Conservation (phyloP, 2,888 invertebrate genomes). For the Ceriagrion tenellum region DNA sequence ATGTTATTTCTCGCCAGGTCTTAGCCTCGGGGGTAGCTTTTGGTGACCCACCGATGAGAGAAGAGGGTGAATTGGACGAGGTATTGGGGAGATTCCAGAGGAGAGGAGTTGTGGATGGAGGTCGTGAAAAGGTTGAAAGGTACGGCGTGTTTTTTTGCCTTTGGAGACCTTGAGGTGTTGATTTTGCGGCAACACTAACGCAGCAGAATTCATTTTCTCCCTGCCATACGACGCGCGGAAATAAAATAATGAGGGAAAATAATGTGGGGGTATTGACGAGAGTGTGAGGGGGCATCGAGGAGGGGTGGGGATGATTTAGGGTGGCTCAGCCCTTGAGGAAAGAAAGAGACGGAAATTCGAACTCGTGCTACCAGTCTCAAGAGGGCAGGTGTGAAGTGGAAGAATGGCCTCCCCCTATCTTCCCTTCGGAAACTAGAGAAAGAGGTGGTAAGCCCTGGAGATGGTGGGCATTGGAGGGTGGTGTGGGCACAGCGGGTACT, state of each 20-base stretch:
- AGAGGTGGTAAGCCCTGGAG: too few species aligned
- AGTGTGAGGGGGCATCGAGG: not conserved
- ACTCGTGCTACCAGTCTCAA: not conserved
- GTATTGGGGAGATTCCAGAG: not conserved
- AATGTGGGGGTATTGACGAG: not conserved
- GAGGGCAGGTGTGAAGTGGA: constrained; percentile 45
- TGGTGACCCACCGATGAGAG: not conserved
- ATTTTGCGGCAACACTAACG: not conserved
- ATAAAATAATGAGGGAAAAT: not conserved
- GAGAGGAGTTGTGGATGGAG: not conserved
- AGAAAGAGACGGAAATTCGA: not conserved
- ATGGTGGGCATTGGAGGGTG: too few species aligned
- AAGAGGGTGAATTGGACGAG: not conserved
- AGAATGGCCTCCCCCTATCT: not conserved
- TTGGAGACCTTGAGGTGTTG: constrained; percentile 3
- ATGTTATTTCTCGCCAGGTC: not conserved
- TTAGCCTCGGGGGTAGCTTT: not conserved
- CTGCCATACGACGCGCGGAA: not conserved
- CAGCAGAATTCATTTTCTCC: not conserved
- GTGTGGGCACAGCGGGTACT: not conserved
- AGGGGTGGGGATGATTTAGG: not conserved
- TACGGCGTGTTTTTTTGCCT: not conserved
- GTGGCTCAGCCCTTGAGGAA: not conserved
- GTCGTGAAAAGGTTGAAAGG: not conserved
- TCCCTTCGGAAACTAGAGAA: not conserved